A percentile compares a stretch with the other conserved stretches of the same genome.
These are phyloP conservation scores for Bhutanitis thaidina DNA, from an alignment of 2,888 invertebrate species.

Conservation along the genomic window DNA sequence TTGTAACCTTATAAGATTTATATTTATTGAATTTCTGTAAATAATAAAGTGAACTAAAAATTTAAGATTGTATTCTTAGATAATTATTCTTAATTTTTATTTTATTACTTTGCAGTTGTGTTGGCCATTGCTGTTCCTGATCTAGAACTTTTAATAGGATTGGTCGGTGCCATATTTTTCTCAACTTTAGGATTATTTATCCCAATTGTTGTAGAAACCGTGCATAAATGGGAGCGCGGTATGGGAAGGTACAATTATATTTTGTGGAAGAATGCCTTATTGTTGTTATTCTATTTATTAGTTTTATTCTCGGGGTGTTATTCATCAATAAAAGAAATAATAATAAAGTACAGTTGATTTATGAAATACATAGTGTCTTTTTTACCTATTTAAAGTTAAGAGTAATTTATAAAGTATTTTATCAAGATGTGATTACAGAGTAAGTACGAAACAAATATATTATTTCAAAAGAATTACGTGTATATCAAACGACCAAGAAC, in stretches of 20 bases:
- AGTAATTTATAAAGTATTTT: too few relatives aligned
- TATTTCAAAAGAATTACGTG: too few relatives aligned
- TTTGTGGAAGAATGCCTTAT: slow-evolving; percentile 81
- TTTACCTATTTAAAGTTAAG: too few relatives aligned
- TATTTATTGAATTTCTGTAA: too few relatives aligned
- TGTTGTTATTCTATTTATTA: slow-evolving; percentile 51
- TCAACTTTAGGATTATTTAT: slow-evolving; percentile 87
- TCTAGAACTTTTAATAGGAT: slow-evolving; percentile 90
- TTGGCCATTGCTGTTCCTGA: slow-evolving; percentile 90
- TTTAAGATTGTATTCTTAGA: too few relatives aligned
- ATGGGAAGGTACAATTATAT: slow-evolving; percentile 83
- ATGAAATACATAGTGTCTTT: too few relatives aligned
- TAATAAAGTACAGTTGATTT: slow-evolving; percentile 31
- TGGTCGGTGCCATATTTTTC: slow-evolving; percentile 90
- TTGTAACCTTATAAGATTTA: too few relatives aligned
- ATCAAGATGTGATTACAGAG: too few relatives aligned
- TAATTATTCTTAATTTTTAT: too few relatives aligned
- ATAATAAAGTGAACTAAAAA: too few relatives aligned
- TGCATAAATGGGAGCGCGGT: slow-evolving; percentile 83
- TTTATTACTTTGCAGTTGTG: slow-evolving; percentile 70
- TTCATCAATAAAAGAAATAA: slow-evolving; percentile 45
- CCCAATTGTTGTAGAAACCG: slow-evolving; percentile 86
- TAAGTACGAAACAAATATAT: too few relatives aligned
- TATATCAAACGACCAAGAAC: too few relatives aligned
- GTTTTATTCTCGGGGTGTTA: slow-evolving; percentile 61